Evolutionary conservation across 2,797 vertebrate genomes (phyloP), one percentile per base, ranked within the genome.

Genomic region (Siniperca scherzeri): DNA sequence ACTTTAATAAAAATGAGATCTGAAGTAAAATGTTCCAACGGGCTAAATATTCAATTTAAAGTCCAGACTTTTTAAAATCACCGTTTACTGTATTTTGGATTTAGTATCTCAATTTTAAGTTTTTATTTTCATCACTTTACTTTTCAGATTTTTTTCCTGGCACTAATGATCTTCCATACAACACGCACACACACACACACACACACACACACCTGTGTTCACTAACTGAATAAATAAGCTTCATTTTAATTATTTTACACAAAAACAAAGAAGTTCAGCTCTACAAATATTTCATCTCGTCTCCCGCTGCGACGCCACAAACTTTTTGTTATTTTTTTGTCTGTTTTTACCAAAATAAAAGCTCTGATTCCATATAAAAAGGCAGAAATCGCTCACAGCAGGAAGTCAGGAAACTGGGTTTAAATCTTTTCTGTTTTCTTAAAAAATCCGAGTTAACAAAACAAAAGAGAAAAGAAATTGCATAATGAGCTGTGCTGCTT

Each of bases 281-380:
- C 96, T 97, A 97, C 96, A 97, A 98, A 97, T 85, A 85, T 97
- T 96, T 96, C 93, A 95, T 97, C 95, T 96, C 33, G 33, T 96
- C 13, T 82, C 67, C 94, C 90, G 96, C 95, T 96, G 96, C 96
- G 95, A 97, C 96, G 94, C 56, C 48, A 64, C 96, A 97, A 97
- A 97, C 95, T 95, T 90, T 91, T 91, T 83, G 72, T 76, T 87
- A 7, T 36, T 62, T 74, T 96, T 96, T 96, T 86, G 87, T 96
- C 96, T 87, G 89, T 97, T 96, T 96, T 96, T 98, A 98, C 96
- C 96, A 98, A 99, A 99, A 99, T 99, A 99, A 98, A 98, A 98
- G 95, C 97, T 99, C 96, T 98, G 97, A 97, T 98, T 97, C 94
- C 93, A 95, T 98, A 98, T 96, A 98, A 98, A 98, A 97, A 96